These are phyloP conservation scores for Silurus lanzhouensis DNA, from an alignment of 2,797 vertebrate species.

Conservation along the genomic window DNA sequence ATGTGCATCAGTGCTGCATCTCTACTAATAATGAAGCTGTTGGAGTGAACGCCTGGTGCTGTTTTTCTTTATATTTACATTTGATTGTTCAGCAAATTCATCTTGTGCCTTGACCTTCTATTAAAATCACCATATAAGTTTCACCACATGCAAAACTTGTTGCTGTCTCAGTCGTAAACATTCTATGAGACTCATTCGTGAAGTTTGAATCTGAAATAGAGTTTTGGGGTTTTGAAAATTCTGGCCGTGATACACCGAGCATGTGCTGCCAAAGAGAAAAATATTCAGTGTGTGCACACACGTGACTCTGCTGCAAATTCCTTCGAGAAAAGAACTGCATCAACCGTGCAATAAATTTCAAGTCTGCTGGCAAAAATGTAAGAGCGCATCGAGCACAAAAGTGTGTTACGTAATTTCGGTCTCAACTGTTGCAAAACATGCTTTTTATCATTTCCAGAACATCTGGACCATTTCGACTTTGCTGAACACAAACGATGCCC, in stretches of 20 bases:
- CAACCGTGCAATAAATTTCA: not conserved
- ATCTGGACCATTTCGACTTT: not conserved
- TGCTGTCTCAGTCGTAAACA: not conserved
- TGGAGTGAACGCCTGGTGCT: too few species aligned
- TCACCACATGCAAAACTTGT: not conserved
- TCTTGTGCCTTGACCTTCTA: too few species aligned
- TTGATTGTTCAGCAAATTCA: too few species aligned
- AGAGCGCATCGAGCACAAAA: not conserved
- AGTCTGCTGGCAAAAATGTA: not conserved
- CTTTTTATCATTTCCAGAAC: not conserved
- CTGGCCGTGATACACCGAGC: not conserved
- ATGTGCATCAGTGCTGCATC: too few species aligned
- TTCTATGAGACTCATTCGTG: not conserved
- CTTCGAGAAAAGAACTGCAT: not conserved
- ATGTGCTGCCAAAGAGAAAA: not conserved
- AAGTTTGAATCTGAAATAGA: not conserved
- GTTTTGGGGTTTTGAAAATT: not conserved
- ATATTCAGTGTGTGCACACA: not conserved
- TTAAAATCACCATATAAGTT: too few species aligned
- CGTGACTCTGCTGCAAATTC: not conserved
- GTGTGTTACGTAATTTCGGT: not conserved
- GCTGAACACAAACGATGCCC: not conserved
- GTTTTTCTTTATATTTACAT: too few species aligned
- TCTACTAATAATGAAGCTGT: too few species aligned
- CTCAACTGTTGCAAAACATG: not conserved